These are phyloP conservation scores for Edolisoma coerulescens DNA, from an alignment of 2,113 vertebrate genomes.

Conservation along the genomic window DNA sequence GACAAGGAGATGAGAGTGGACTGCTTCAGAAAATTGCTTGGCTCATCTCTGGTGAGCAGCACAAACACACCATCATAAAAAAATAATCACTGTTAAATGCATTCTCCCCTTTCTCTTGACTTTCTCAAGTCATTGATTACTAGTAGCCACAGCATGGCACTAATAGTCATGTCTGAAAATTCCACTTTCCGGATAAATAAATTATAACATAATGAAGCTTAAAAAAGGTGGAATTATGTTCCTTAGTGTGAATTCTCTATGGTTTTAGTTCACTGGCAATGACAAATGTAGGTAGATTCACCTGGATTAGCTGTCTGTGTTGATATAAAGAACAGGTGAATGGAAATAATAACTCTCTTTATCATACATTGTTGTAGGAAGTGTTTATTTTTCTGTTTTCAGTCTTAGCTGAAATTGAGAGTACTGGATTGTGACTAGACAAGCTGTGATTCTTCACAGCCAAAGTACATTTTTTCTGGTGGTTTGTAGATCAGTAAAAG, in stretches of 20 bases:
- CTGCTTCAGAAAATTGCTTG: not conserved
- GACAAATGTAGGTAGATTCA: conserved; percentile 56
- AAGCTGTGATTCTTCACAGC: conserved; percentile 58
- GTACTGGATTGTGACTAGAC: conserved; percentile 44
- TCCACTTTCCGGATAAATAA: not conserved
- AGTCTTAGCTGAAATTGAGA: conserved; percentile 51
- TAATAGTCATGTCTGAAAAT: not conserved
- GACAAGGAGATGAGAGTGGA: not conserved
- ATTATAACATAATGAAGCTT: not conserved
- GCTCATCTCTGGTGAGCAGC: not conserved
- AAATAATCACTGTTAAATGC: not conserved
- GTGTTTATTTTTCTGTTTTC: conserved; percentile 64
- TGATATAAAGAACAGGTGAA: conserved; percentile 64
- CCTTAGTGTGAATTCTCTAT: conserved; percentile 5
- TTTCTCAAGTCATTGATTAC: not conserved
- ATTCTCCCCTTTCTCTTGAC: not conserved
- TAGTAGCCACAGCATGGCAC: not conserved
- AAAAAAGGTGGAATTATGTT: not conserved
- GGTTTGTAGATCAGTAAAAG: conserved; percentile 50
- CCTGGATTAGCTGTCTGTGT: conserved; percentile 60
- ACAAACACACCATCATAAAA: conserved; percentile 20
- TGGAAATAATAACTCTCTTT: conserved; percentile 54
- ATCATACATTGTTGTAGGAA: conserved; percentile 51
- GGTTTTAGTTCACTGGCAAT: conserved; percentile 40
- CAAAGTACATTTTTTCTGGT: not conserved